Conservation (phyloP, 1,140 invertebrate genomes). For the Drosophila auraria region DNA sequence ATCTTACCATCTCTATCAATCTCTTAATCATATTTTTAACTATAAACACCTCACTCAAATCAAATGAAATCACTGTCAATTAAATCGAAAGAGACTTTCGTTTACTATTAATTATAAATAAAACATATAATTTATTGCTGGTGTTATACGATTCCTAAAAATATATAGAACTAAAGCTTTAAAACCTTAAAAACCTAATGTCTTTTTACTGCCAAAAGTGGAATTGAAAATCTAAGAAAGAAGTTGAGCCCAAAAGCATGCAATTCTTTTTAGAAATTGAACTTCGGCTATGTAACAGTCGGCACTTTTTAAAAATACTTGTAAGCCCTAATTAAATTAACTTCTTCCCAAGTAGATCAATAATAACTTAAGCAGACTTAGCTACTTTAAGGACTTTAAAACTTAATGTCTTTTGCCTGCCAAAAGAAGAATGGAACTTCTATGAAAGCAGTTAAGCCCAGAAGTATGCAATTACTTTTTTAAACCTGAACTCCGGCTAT, state of each 20-base stretch:
- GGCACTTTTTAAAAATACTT: neutral
- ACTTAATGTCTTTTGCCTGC: neutral
- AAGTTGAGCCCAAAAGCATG: neutral
- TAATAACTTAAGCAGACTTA: neutral
- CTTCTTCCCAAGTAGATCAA: neutral
- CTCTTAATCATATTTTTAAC: neutral
- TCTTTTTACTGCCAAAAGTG: neutral
- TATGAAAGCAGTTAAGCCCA: accelerated
- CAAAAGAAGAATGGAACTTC: neutral
- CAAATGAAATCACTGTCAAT: neutral
- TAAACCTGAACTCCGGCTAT: neutral
- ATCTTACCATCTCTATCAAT: neutral
- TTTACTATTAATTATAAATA: neutral
- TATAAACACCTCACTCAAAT: neutral
- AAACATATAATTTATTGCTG: no score
- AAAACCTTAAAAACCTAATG: no score
- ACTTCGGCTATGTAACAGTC: neutral
- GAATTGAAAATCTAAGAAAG: no score
- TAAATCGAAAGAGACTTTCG: no score
- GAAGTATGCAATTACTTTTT: neutral
- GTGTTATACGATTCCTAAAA: neutral
- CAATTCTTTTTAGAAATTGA: neutral
- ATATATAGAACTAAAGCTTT: no score
- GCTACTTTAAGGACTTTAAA: neutral
- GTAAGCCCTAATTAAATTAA: neutral